phyloP scores from a whole-genome alignment of 2,113 vertebrate species.

The Caloenas nicobarica region DNA sequence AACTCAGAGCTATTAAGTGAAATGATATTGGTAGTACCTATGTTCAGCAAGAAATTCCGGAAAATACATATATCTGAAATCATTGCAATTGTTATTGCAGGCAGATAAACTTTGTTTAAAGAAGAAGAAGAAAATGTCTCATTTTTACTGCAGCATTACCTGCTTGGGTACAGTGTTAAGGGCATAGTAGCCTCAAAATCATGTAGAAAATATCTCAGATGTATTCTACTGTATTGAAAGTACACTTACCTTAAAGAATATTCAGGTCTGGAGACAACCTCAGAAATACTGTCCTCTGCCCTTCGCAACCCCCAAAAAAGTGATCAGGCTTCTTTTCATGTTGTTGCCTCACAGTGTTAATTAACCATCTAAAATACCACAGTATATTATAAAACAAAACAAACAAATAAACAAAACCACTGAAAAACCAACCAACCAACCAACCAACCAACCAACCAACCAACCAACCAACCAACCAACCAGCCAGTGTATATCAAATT shows the following conservation, averaged over 20 bases:
- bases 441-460: too few relatives aligned
- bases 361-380: background rate
- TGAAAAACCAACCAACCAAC: background rate
- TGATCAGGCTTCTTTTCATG: background rate
- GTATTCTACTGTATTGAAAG: background rate
- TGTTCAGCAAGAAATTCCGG: background rate
- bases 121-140: background rate
- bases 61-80: background rate
- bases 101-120: background rate
- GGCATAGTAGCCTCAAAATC: background rate
- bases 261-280: background rate
- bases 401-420: background rate
- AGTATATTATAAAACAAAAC: too few relatives aligned
- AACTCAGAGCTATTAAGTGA: background rate
- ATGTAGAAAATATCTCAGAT: background rate
- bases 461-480: too few relatives aligned
- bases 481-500: background rate
- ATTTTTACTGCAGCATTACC: background rate
- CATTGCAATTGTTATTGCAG: background rate
- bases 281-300: background rate
- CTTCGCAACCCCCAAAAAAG: fast-evolving
- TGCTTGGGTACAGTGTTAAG: background rate
- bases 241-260: background rate
- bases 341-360: background rate
- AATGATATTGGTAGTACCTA: fast-evolving